Base-by-base conservation (phyloP, 1,140 invertebrate species). In the Eriosoma lanigerum region DNA sequence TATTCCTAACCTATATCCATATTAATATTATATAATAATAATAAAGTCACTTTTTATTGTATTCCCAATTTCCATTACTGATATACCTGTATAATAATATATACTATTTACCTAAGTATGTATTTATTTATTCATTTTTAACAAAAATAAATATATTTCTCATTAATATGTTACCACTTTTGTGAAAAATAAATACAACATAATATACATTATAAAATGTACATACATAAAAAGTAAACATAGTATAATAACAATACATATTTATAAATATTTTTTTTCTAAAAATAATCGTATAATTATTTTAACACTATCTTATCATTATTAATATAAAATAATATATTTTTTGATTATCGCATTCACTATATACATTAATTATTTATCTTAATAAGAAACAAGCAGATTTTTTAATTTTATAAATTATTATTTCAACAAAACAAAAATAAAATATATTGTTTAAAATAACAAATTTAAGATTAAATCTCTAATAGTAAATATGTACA, bases 401-500 rank as follows among this genome's bases (percentile, higher is more conserved):
- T 60, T 0, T 29, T 15, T 62, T 29, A 21, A 32, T 4, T 62
- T 9, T 8, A 62, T 62, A 29, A 29, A 60, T 29, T 62, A 62
- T n/a, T 32, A 29, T 62, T 6, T 62, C 58, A 62, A 62, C 58
- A 19, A 62, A 19, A 32, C 32, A 32, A 62, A 62, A 17, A 29
- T 62, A 62, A 62, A 38, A 64, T 64, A 64, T 60, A 60, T 60
- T 29, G 17, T 17, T 26, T 29, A 60, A 17, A 26, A 29, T 60
- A 60, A 29, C 32, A 64, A 38, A 38, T 12, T n/a, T 32, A 32
- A 64, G 15, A 60, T 29, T 17, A 29, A 58, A 60, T 32, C 4
- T n/a, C 29, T 64, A 64, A 19, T 8, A 12, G 9, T 38, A 29
- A 15, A 26, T n/a, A n/a, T n/a, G n/a, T n/a, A n/a, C n/a, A n/a